A percentile compares a stretch with the other conserved stretches of the same genome.
phyloP scores from a whole-genome alignment of 2,888 invertebrate species.

The Pyralis farinalis region DNA sequence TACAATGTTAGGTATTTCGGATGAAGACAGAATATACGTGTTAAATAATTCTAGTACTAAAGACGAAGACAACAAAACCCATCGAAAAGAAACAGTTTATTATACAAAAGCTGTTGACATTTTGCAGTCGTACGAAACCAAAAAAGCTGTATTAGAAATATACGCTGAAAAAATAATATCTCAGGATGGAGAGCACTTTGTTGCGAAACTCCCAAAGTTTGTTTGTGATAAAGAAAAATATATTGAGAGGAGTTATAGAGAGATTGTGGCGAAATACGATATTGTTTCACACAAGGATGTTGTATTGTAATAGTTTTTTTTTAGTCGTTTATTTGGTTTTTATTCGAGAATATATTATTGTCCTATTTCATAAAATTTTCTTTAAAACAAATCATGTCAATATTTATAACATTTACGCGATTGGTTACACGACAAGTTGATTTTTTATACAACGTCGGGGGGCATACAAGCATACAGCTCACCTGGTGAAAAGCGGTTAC shows the following conservation, averaged over 20 bases:
- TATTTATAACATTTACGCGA: too few relatives aligned
- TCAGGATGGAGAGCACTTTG: constrained; percentile 34
- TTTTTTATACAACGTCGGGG: too few relatives aligned
- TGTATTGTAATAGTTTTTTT: too few relatives aligned
- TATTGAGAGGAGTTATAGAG: constrained; percentile 24
- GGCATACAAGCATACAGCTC: too few relatives aligned
- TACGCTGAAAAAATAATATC: constrained; percentile 47
- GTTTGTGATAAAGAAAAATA: constrained; percentile 40
- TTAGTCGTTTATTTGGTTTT: too few relatives aligned
- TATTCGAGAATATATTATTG: too few relatives aligned
- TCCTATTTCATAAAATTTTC: too few relatives aligned
- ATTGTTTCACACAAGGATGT: too few relatives aligned
- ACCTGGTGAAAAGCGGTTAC: too few relatives aligned
- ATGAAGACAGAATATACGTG: constrained; percentile 33
- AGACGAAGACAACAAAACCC: constrained; percentile 7
- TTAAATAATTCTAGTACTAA: constrained; percentile 13
- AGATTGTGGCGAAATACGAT: too few relatives aligned
- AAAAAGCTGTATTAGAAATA: constrained; percentile 63
- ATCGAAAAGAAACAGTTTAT: constrained; percentile 9
- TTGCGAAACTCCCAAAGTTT: constrained; percentile 59
- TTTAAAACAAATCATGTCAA: too few relatives aligned
- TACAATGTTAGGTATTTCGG: constrained; percentile 29
- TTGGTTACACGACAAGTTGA: too few relatives aligned
- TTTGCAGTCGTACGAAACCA: constrained; percentile 57
- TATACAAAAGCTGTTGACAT: constrained; percentile 33